Percentiles rank a stretch among this genome's conserved stretches.
Conservation (phyloP, 2,113 vertebrate species). For the Tachuris rubrigastra region DNA sequence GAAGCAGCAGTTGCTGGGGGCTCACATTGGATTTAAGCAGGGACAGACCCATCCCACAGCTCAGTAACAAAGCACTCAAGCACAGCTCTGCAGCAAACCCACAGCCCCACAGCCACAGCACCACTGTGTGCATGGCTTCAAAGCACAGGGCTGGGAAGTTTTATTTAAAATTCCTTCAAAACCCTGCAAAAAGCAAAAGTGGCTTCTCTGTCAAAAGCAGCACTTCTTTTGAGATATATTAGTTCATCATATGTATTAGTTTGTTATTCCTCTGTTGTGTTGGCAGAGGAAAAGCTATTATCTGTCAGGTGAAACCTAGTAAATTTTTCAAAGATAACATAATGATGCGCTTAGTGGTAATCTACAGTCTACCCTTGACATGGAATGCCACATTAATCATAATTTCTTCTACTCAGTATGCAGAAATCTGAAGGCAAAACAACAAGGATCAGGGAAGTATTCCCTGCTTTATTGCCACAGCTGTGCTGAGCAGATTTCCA, state of each 20-base stretch:
- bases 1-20: neutral
- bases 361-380: conserved; percentile 49
- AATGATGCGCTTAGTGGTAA: conserved; percentile 64
- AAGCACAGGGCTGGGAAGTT: conserved; percentile 30
- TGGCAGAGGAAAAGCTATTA: conserved; percentile 41
- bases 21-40: neutral
- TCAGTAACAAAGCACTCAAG: neutral
- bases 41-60: neutral
- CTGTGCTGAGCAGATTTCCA: conserved; percentile 56
- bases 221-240: conserved; percentile 38
- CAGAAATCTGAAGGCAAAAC: conserved; percentile 52
- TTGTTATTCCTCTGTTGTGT: conserved; percentile 5
- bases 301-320: conserved; percentile 56
- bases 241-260: neutral
- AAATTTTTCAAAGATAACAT: conserved; percentile 67
- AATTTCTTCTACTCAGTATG: conserved; percentile 38
- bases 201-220: conserved; percentile 41
- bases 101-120: neutral
- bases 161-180: conserved; percentile 42
- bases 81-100: neutral
- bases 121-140: neutral
- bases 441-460: conserved; percentile 42
- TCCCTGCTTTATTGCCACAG: conserved; percentile 65
- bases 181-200: conserved; percentile 15
- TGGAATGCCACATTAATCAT: conserved; percentile 45